Conservation (phyloP, 2,113 vertebrate genomes). For the Isurus oxyrinchus region DNA sequence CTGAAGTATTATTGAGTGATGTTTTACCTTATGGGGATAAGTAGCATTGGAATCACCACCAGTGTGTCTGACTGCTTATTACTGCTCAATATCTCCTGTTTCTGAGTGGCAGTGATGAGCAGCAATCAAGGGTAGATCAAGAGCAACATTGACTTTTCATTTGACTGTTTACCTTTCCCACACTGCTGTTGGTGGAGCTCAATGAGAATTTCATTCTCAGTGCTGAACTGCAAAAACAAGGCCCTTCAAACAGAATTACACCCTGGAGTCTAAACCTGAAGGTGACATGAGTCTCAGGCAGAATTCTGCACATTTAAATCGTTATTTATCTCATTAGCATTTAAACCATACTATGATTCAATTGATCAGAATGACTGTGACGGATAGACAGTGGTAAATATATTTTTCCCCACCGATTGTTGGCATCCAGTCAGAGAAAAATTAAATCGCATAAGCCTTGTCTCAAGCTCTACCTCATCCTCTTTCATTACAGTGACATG, state of each 20-base stretch:
- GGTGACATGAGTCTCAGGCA: background rate
- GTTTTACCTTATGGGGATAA: background rate
- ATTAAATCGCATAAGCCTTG: background rate
- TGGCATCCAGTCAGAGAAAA: background rate
- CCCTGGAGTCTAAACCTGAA: background rate
- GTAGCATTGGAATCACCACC: background rate
- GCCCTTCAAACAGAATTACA: background rate
- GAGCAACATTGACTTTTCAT: background rate
- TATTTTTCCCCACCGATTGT: background rate
- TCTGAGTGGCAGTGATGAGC: no score
- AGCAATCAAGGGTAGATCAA: background rate
- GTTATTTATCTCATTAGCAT: background rate
- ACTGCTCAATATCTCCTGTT: no score
- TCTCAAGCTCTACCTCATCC: background rate
- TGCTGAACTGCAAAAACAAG: background rate
- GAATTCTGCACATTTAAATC: background rate
- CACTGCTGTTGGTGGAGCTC: background rate
- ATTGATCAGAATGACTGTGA: conserved; percentile 4
- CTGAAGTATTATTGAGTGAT: background rate
- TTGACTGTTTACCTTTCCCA: background rate
- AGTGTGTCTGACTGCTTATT: background rate
- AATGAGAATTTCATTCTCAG: background rate
- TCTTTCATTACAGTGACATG: background rate
- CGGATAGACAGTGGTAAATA: background rate
- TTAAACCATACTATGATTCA: conserved; percentile 1